Evolutionary conservation across 2,113 vertebrate genomes (phyloP).

Genomic region (Callithrix jacchus): DNA sequence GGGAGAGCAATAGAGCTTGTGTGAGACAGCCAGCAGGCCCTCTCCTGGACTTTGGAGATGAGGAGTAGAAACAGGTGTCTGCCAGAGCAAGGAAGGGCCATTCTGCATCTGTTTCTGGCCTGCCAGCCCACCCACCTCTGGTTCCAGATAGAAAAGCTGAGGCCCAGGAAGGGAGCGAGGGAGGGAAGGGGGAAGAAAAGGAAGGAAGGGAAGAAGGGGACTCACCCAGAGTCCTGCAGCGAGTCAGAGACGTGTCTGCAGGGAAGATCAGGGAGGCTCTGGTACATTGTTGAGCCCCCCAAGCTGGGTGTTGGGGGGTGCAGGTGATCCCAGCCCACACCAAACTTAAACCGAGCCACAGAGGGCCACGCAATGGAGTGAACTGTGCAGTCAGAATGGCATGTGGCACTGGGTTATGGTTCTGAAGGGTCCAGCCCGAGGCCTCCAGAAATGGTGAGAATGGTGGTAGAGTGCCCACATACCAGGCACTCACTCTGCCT

Average conservation of each 20-base stretch:
- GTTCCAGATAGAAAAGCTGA: background rate
- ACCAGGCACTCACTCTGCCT: rapidly evolving
- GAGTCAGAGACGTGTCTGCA: rapidly evolving
- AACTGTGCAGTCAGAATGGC: background rate
- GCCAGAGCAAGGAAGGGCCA: background rate
- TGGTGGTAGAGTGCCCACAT: rapidly evolving
- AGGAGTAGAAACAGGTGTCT: rapidly evolving
- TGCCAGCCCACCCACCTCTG: rapidly evolving
- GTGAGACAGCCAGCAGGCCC: background rate
- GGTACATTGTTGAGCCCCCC: rapidly evolving
- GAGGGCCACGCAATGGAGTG: background rate
- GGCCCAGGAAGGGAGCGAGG: background rate
- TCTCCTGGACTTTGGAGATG: no score
- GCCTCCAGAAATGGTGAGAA: background rate
- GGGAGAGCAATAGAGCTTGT: background rate
- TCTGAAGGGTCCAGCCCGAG: background rate
- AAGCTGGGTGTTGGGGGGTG: background rate
- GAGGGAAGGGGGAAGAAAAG: background rate
- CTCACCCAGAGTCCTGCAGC: background rate
- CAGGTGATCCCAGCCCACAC: background rate
- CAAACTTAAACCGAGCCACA: background rate
- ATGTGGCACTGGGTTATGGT: background rate
- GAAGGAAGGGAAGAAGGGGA: background rate
- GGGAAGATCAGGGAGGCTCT: background rate
- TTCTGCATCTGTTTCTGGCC: background rate